phyloP scores from a whole-genome alignment of 2,113 vertebrate species.

The Phylloscopus trochilus region DNA sequence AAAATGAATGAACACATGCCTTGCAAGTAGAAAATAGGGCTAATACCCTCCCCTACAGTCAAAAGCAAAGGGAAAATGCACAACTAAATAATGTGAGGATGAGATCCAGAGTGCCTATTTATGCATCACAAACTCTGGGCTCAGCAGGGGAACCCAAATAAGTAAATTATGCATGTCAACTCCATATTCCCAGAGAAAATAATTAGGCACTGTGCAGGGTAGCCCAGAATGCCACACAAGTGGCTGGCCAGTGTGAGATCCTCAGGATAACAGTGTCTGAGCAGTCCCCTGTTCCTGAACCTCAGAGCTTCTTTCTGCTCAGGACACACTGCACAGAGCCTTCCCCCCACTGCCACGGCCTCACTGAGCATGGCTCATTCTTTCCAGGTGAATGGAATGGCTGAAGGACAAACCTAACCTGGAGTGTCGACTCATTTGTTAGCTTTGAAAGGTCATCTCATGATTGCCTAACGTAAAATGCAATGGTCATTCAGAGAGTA shows the following conservation, averaged over 20 bases:
- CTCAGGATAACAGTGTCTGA: neutral
- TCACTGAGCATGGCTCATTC: neutral
- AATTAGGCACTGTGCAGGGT: neutral
- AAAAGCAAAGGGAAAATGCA: neutral
- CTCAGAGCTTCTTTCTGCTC: neutral
- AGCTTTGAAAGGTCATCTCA: neutral
- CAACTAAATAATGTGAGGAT: neutral
- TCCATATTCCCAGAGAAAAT: neutral
- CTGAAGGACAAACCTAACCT: neutral
- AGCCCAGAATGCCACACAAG: neutral
- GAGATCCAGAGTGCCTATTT: neutral
- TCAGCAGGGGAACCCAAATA: neutral
- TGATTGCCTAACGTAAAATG: neutral
- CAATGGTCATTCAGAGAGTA: neutral
- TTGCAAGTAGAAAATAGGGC: neutral
- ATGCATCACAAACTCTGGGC: neutral
- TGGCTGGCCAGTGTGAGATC: neutral
- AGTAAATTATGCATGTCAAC: neutral
- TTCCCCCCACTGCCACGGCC: neutral
- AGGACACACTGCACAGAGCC: neutral
- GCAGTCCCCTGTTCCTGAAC: neutral
- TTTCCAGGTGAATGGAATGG: neutral
- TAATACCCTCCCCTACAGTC: neutral
- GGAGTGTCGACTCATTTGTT: neutral
- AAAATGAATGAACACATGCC: neutral